Conservation (phyloP, 2,797 vertebrate species). For the Austrolebias charrua region DNA sequence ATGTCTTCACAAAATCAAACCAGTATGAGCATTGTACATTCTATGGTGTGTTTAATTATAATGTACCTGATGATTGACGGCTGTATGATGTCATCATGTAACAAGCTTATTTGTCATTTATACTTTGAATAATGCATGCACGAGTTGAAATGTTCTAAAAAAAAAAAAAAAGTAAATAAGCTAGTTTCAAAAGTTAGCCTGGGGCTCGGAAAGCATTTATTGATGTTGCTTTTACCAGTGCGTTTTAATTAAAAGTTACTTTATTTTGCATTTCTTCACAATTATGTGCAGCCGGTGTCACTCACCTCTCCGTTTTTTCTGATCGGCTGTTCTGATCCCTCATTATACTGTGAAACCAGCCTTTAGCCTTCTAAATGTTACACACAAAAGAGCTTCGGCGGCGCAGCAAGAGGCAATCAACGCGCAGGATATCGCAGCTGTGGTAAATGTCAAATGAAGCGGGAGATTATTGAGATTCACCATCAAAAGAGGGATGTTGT, state of each 20-base stretch:
- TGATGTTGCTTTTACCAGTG: conserved; percentile 42
- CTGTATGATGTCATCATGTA: conserved; percentile 47
- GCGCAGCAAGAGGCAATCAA: conserved; percentile 54
- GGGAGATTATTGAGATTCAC: conserved; percentile 59
- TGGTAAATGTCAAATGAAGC: conserved; percentile 76
- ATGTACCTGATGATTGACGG: conserved; percentile 35
- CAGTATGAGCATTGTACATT: conserved; percentile 34
- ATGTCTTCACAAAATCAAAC: conserved; percentile 52
- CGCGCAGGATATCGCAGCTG: conserved; percentile 55
- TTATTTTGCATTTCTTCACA: conserved; percentile 27
- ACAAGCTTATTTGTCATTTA: conserved; percentile 41
- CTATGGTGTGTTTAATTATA: conserved; percentile 51
- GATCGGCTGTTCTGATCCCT: conserved; percentile 37
- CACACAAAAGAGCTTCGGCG: conserved; percentile 26
- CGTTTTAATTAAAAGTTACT: conserved; percentile 59
- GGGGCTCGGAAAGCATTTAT: conserved; percentile 28
- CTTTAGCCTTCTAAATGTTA: conserved; percentile 51
- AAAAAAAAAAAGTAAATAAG: conserved; percentile 33
- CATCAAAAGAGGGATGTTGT: conserved; percentile 63
- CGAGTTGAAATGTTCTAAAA: conserved; percentile 47
- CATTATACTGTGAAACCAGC: conserved; percentile 31
- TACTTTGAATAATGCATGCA: conserved; percentile 61
- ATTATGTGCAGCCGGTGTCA: conserved; percentile 37
- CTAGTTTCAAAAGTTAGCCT: conserved; percentile 24
- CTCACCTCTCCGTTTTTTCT: conserved; percentile 27